Conservation (phyloP, 1,140 invertebrate genomes). For the Platyura marginata region DNA sequence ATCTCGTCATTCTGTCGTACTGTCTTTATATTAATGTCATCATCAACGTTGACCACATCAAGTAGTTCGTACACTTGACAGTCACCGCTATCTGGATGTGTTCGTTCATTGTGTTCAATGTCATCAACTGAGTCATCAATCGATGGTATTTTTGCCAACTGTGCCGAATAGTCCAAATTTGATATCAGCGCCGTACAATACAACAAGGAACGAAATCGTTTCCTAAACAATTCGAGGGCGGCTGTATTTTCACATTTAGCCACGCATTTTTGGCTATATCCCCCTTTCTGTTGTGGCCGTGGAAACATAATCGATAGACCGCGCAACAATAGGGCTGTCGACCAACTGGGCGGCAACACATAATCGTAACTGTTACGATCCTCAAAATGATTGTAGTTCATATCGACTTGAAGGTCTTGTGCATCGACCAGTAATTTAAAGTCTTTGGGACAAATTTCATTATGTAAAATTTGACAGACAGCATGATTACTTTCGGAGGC, state of each 20-base stretch:
- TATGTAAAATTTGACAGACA: slow-evolving; percentile 5
- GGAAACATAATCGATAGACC: slow-evolving; percentile 13
- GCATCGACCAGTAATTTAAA: neutral
- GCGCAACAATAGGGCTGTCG: slow-evolving; percentile 16
- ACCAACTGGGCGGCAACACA: slow-evolving; percentile 12
- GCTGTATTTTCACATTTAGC: slow-evolving; percentile 2
- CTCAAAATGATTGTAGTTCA: slow-evolving; percentile 2
- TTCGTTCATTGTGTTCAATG: too few species aligned
- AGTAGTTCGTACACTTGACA: too few species aligned
- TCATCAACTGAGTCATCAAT: too few species aligned
- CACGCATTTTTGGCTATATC: neutral
- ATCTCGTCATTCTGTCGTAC: too few species aligned
- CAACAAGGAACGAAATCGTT: slow-evolving; percentile 13
- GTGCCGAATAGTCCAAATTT: too few species aligned
- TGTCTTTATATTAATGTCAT: too few species aligned
- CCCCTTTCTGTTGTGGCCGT: neutral
- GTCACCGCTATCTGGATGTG: too few species aligned
- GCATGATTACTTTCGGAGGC: slow-evolving; percentile 4
- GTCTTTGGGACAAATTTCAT: slow-evolving; percentile 4
- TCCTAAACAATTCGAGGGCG: slow-evolving; percentile 10
- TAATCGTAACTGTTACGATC: neutral
- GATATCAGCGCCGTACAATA: slow-evolving; percentile 13
- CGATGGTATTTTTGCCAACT: too few species aligned
- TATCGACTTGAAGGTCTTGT: neutral
- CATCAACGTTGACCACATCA: too few species aligned